A percentile compares a stretch with the other conserved stretches of the same genome.
These are phyloP conservation scores for Heteropelma amictum DNA, from an alignment of 2,888 invertebrate genomes.

Conservation along the genomic window DNA sequence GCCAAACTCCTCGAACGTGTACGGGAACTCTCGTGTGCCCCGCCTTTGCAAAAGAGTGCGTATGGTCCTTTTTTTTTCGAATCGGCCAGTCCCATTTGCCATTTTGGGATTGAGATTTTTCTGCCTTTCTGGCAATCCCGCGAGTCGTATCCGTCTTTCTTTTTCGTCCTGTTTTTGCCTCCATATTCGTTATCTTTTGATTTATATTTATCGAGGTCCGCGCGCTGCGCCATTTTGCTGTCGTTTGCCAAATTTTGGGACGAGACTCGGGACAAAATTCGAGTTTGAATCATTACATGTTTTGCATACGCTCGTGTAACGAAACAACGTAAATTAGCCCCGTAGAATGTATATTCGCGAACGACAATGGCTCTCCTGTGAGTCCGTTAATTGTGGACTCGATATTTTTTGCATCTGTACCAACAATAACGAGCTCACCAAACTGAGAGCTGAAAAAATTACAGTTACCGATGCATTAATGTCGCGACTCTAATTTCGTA, in stretches of 20 bases:
- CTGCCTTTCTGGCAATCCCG: slow-evolving; percentile 43
- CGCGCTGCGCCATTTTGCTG: slow-evolving; percentile 18
- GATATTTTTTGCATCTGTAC: slow-evolving; percentile 33
- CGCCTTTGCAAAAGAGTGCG: slow-evolving; percentile 26
- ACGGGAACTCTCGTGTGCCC: slow-evolving; percentile 42
- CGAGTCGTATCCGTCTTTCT: neutral
- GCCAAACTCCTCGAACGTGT: slow-evolving; percentile 49
- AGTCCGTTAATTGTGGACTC: neutral
- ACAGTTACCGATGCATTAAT: slow-evolving; percentile 32
- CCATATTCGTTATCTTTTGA: slow-evolving; percentile 40
- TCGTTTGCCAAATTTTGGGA: slow-evolving; percentile 24
- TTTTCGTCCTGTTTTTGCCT: neutral
- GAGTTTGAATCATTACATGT: too few relatives aligned
- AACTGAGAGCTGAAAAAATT: slow-evolving; percentile 14
- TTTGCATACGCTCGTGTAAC: too few relatives aligned
- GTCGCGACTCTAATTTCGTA: slow-evolving; percentile 46
- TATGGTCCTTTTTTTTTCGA: slow-evolving; percentile 13
- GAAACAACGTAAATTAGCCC: too few relatives aligned
- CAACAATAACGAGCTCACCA: neutral
- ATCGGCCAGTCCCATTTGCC: slow-evolving; percentile 27
- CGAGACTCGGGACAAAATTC: slow-evolving; percentile 17
- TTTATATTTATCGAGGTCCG: slow-evolving; percentile 33
- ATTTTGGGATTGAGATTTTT: slow-evolving; percentile 45
- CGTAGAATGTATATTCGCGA: too few relatives aligned
- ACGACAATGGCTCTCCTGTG: too few relatives aligned